A percentile compares a stretch with the other conserved stretches of the same genome.
phyloP scores from a whole-genome alignment of 2,888 invertebrate species.

The Steinernema scapterisci region DNA sequence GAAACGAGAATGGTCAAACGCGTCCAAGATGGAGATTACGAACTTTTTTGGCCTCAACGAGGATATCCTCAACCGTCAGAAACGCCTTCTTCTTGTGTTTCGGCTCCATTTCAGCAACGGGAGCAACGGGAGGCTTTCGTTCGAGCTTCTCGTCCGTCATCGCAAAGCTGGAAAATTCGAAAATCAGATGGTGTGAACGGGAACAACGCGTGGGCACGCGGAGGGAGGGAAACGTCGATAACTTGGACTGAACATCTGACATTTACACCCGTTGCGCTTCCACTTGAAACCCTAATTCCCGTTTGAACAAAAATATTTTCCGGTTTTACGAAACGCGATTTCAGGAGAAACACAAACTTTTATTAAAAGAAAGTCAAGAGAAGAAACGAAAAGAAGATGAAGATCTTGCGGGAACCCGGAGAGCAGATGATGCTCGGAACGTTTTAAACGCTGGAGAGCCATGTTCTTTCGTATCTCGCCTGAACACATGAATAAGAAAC shows the following conservation, averaged over 20 bases:
- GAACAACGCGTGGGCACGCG: neutral
- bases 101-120: neutral
- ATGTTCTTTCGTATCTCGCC: conserved; percentile 4
- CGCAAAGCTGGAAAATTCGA: neutral
- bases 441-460: neutral
- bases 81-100: neutral
- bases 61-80: neutral
- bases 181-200: too few relatives aligned
- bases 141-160: conserved; percentile 20
- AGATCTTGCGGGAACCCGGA: too few relatives aligned
- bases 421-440: too few relatives aligned
- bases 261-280: neutral
- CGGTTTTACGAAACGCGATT: too few relatives aligned
- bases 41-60: neutral
- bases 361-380: too few relatives aligned
- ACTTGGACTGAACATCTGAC: too few relatives aligned
- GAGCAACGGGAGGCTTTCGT: neutral
- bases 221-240: too few relatives aligned
- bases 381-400: too few relatives aligned
- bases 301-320: too few relatives aligned
- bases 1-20: conserved; percentile 20
- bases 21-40: neutral
- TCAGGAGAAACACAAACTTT: neutral
- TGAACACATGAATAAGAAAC: neutral
- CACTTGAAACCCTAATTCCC: neutral